Evolutionary conservation across 2,797 vertebrate genomes (phyloP), one percentile per base, ranked within the genome.

Genomic region (Paramormyrops hopkinsi): DNA sequence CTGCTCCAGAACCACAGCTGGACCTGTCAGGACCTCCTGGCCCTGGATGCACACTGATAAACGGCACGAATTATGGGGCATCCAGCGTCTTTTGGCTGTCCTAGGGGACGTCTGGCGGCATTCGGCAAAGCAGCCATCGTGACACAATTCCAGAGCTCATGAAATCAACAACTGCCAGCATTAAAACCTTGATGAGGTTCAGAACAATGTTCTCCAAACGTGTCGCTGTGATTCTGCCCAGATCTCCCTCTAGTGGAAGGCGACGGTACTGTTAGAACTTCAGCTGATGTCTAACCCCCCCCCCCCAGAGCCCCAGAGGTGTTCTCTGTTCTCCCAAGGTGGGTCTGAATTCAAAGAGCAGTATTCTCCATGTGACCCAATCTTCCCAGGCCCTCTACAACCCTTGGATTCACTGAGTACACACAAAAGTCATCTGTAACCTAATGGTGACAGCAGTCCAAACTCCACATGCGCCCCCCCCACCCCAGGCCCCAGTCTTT

Each of bases 1-100:
- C 87, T 50, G 19, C 65, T 1, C 90, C 54, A 85, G 85, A 91
- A 89, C 91, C 88, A 90, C 22, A 91, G 89, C 89, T 86, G 91
- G 54, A 84, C 90, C 17, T 44, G 76, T 87, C 88, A 90, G 82
- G 6, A 69, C 65, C 65, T 29, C 73, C 37, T 44, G 76, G 76
- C 41, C 41, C 76, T 82, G 73, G 37, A 44, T 44, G 37, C 17
- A 19, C 17, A 44, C 73, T 41, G 76, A 82, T 46, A 46, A 82
- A 82, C 4, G 7, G 76, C 41, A 82, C 19, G 7, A 82, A 82
- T 44, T 22, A 46, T 22, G 17, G 37, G 37, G 73, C 37, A 79
- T 41, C 33, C 37, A 46, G 37, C 7, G 17, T 79, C 73, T 44
- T 79, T 8, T 79, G 73, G 33, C 73, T 73, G 29, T 4, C 65